These are phyloP conservation scores for Propithecus coquereli DNA, from an alignment of 2,113 vertebrate species.

Conservation along the genomic window DNA sequence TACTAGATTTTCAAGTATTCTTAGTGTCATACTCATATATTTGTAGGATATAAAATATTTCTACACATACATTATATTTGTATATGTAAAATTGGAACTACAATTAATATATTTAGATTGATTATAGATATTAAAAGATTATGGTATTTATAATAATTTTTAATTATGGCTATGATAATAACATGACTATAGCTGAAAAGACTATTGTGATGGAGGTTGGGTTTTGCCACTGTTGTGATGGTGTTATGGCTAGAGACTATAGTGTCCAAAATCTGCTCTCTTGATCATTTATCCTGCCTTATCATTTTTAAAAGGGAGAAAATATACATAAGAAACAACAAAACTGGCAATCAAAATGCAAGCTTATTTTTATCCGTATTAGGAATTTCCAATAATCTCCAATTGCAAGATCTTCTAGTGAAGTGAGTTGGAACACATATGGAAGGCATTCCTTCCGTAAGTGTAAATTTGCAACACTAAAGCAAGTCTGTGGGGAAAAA, in stretches of 20 bases:
- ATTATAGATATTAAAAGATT: slow-evolving; percentile 9
- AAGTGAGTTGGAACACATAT: neutral
- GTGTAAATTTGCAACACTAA: neutral
- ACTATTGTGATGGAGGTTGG: neutral
- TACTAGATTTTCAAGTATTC: neutral
- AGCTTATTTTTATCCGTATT: neutral
- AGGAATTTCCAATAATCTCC: neutral
- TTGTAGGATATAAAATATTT: neutral
- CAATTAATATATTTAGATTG: neutral
- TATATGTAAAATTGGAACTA: neutral
- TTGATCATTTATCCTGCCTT: neutral
- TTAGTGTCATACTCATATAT: neutral
- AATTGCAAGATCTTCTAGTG: neutral
- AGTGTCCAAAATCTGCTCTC: neutral
- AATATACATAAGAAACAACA: neutral
- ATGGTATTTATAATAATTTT: neutral
- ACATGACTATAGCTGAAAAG: neutral
- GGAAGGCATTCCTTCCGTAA: neutral
- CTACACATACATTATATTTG: neutral
- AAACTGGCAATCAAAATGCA: neutral
- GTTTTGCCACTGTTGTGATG: neutral
- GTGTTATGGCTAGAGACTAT: neutral
- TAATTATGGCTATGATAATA: neutral
- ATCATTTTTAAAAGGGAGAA: neutral
- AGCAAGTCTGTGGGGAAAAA: neutral